Base-by-base conservation (phyloP, 37 sponge, comb jelly and placozoan species). In the Diacarnus erythraeanus region DNA sequence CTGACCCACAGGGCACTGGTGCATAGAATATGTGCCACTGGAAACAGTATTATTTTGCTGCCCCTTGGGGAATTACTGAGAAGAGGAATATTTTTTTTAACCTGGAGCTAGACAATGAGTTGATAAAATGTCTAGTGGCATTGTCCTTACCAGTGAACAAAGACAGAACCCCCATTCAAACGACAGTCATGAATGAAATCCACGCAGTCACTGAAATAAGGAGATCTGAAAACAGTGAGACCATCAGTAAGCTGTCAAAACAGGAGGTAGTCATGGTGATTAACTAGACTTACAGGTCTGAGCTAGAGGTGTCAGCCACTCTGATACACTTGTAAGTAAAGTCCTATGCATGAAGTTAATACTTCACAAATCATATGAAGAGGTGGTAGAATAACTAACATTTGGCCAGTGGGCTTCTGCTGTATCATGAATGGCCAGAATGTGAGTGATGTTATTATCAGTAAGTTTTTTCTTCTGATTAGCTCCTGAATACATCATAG, bases 121-220 rank as follows among this genome's bases (percentile, higher is more conserved):
- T n/a, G n/a, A n/a, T n/a, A n/a, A n/a, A n/a, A n/a, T n/a, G n/a
- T n/a, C n/a, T n/a, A n/a, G n/a, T n/a, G n/a, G n/a, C n/a, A n/a
- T n/a, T n/a, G 57, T 20, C 36, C 86, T 85, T 26, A 93, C 94
- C 94, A 93, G 36, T 93, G 94, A 4, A 93, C 81, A 26, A 74
- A 89, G 17, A 89, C 87, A 40, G 80, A n/a, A 1, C 90, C 90
- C 36, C 87, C 90, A 3, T 79, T 79, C 2, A 80, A 0, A 26
- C 94, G 77, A 42, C 87, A 64, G 15, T 83, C 47, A 39, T 93
- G 94, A 64, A 93, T 89, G 65, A 89, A 93, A 23, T 93, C 84
- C 12, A 83, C 71, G 76, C 94, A 86, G 33, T 93, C 94, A 22
- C 73, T 59, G 83, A 89, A 93, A 58, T 77, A 79, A 21, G 26